These are phyloP conservation scores for Asbolus verrucosus DNA, from an alignment of 1,140 invertebrate genomes.

Conservation along the genomic window DNA sequence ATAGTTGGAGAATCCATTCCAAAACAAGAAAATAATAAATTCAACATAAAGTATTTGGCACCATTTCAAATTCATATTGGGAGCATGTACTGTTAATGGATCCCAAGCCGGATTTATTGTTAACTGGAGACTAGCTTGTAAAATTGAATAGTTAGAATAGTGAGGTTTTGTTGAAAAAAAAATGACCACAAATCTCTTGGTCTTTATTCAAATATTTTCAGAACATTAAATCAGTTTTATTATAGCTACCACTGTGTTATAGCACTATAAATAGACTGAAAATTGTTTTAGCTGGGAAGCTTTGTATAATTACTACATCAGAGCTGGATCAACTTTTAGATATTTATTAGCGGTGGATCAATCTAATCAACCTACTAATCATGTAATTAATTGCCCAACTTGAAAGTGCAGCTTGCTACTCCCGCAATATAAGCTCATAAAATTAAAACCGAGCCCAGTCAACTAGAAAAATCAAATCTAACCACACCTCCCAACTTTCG, in stretches of 20 bases:
- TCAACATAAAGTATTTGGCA: conserved; percentile 49
- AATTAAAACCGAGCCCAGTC: conserved; percentile 35
- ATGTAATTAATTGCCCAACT: conserved; percentile 37
- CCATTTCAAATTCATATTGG: conserved; percentile 48
- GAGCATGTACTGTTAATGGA: conserved; percentile 47
- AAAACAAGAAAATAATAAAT: conserved; percentile 50
- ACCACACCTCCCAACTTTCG: conserved; percentile 31
- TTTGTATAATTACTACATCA: conserved; percentile 33
- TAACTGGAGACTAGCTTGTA: conserved; percentile 41
- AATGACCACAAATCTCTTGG: conserved; percentile 26
- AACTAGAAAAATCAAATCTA: conserved; percentile 30
- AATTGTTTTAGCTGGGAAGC: conserved; percentile 26
- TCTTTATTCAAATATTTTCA: conserved; percentile 5
- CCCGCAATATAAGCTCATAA: conserved; percentile 5
- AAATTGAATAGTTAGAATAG: conserved; percentile 39
- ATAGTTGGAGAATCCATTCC: conserved; percentile 38
- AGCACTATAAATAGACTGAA: conserved; percentile 24
- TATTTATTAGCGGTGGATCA: conserved; percentile 33
- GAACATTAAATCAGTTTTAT: neutral
- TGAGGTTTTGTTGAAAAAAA: conserved; percentile 7
- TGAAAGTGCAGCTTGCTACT: neutral
- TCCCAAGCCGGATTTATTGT: conserved; percentile 44
- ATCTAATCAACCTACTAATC: conserved; percentile 41
- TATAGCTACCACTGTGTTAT: neutral
- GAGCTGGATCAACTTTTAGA: conserved; percentile 20